A percentile compares a stretch with the other conserved stretches of the same genome.
Evolutionary conservation across 2,113 vertebrate genomes (phyloP).

Genomic region (Melozone crissalis): DNA sequence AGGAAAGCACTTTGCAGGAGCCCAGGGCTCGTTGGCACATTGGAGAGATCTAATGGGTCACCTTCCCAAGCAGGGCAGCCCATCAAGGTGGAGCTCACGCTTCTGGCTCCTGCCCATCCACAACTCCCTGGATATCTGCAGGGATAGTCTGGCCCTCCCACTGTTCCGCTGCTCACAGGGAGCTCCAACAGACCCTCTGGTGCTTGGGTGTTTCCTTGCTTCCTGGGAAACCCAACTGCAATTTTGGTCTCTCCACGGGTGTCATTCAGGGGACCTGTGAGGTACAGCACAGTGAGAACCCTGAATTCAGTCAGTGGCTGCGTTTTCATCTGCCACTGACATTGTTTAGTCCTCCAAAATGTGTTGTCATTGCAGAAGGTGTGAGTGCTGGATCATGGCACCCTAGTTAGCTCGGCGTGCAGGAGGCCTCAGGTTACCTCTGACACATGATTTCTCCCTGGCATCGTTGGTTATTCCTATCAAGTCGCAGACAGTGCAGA

Average conservation of each 20-base stretch:
- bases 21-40: not conserved
- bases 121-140: not conserved
- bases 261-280: not conserved
- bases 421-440: conserved; percentile 50
- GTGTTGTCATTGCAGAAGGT: not conserved
- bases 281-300: not conserved
- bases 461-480: conserved; percentile 32
- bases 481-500: not conserved
- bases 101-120: not conserved
- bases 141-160: not conserved
- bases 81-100: not conserved
- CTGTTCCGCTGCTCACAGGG: not conserved
- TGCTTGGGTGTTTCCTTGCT: accelerated
- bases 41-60: not conserved
- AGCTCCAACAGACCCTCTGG: not conserved
- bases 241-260: accelerated
- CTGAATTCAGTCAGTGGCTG: not conserved
- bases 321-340: not conserved
- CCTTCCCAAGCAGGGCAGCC: not conserved
- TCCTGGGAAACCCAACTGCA: not conserved
- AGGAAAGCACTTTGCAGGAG: not conserved
- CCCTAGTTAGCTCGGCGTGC: not conserved
- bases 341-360: not conserved
- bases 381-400: conserved; percentile 32
- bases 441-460: not conserved